A percentile compares a stretch with the other conserved stretches of the same genome.
Conservation (phyloP, 2,797 vertebrate genomes). For the Philypnodon macrostomus region DNA sequence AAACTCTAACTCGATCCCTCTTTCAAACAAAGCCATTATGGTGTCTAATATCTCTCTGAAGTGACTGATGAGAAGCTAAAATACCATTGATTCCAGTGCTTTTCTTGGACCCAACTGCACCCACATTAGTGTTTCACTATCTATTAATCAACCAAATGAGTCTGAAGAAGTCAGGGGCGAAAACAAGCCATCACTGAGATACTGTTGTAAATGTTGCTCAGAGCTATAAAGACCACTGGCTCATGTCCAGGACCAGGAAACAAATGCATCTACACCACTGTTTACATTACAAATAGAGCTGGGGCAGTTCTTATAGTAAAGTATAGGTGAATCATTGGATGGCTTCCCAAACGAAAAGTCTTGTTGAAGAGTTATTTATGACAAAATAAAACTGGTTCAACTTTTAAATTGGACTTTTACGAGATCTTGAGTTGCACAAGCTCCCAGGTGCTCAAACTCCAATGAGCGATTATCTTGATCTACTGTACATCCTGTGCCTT, state of each 20-base stretch:
- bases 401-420: conserved; percentile 27
- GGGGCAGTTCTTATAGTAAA: conserved; percentile 34
- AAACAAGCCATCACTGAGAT: conserved; percentile 38
- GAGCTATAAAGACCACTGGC: conserved; percentile 38
- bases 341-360: conserved; percentile 18
- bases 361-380: conserved; percentile 47
- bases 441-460: conserved; percentile 24
- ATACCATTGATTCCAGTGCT: conserved; percentile 34
- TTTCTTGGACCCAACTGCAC: conserved; percentile 43
- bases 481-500: conserved; percentile 21
- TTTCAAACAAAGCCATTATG: conserved; percentile 21
- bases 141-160: conserved; percentile 57
- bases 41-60: conserved; percentile 29
- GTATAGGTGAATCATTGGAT: conserved; percentile 21
- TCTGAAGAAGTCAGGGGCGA: conserved; percentile 31
- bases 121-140: conserved; percentile 42
- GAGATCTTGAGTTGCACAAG: conserved; percentile 28
- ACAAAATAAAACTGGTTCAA: conserved; percentile 33
- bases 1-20: conserved; percentile 23
- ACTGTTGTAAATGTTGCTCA: conserved; percentile 34
- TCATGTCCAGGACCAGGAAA: conserved; percentile 48
- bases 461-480: conserved; percentile 35
- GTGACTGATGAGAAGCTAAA: conserved; percentile 46
- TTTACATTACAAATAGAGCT: conserved; percentile 39
- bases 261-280: conserved; percentile 33